Evolutionary conservation across 35 echinoderm and acorn worm genomes (phyloP).

Genomic region (Apostichopus parvimensis): DNA sequence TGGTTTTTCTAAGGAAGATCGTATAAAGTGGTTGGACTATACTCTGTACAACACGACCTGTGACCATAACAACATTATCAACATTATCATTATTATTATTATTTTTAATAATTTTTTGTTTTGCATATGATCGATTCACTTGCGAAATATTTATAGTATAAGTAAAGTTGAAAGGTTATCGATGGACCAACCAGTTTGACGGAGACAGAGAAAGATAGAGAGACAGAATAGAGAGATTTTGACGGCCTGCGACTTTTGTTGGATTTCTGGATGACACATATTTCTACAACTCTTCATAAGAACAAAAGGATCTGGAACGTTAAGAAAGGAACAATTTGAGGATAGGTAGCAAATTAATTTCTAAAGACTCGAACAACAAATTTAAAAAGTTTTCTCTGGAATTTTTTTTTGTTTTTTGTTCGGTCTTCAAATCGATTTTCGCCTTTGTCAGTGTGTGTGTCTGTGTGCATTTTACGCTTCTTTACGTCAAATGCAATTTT

Average conservation of each 20-base stretch:
- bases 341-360: no score
- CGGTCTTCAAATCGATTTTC: no score
- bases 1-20: neutral
- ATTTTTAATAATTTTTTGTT: no score
- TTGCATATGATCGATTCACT: neutral
- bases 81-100: neutral
- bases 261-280: neutral
- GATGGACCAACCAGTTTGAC: neutral
- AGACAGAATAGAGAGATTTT: neutral
- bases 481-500: no score
- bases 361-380: no score
- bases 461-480: no score
- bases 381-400: no score
- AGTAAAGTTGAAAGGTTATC: conserved; percentile 1
- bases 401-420: no score
- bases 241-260: no score
- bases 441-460: no score
- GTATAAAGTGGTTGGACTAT: neutral
- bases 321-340: no score
- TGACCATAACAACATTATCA: neutral
- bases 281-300: neutral
- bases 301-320: no score
- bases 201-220: neutral
- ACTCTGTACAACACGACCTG: neutral
- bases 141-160: neutral